Conservation (phyloP, 2,888 invertebrate genomes). For the Cephus rjabovi region DNA sequence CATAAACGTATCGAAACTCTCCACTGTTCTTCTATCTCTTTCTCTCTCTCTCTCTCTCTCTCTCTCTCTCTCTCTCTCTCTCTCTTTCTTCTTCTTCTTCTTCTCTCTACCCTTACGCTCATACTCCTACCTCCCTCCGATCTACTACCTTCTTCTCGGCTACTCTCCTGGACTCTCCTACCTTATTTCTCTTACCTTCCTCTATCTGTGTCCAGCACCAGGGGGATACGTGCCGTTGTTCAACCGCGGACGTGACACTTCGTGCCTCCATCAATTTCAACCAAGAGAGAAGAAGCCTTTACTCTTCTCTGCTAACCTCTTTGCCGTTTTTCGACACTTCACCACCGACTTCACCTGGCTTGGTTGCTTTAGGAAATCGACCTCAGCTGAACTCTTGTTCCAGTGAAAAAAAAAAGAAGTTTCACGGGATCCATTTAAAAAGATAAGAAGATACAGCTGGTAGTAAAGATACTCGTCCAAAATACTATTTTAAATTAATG, state of each 20-base stretch:
- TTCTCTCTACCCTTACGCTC: slow-evolving; percentile 10
- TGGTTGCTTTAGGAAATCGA: neutral
- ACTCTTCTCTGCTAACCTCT: neutral
- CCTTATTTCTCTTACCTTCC: slow-evolving; percentile 17
- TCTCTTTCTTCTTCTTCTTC: slow-evolving; percentile 3
- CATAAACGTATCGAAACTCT: slow-evolving; percentile 40
- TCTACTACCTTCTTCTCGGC: neutral
- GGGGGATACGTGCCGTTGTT: slow-evolving; percentile 28
- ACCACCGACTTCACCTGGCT: neutral
- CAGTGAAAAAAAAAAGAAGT: neutral
- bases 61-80: neutral
- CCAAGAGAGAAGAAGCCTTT: neutral
- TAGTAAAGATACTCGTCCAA: too few species aligned
- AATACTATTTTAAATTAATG: too few species aligned
- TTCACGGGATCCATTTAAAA: too few species aligned
- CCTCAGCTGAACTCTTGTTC: neutral
- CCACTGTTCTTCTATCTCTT: slow-evolving; percentile 10
- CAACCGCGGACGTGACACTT: slow-evolving; percentile 33
- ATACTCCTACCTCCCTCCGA: slow-evolving; percentile 18
- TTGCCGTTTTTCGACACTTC: neutral
- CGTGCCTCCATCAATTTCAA: slow-evolving; percentile 22
- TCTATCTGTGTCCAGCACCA: slow-evolving; percentile 12
- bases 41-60: neutral
- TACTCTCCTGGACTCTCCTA: slow-evolving; percentile 7
- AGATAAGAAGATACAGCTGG: too few species aligned